Conservation (phyloP, 1,140 invertebrate species). For the Drosophila kanapiae region DNA sequence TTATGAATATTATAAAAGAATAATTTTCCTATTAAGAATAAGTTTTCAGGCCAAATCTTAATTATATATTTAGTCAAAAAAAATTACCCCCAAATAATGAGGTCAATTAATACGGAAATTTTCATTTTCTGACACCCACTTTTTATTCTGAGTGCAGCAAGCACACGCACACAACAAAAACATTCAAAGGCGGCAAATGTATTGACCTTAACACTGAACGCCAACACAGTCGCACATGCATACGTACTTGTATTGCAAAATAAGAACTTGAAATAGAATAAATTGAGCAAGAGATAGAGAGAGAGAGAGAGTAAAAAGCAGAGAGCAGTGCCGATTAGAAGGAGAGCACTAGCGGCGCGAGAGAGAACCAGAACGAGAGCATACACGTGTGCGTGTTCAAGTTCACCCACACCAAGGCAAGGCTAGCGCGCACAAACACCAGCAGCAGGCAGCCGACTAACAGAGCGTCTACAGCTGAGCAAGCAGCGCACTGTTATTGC, state of each 20-base stretch:
- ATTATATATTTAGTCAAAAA: neutral
- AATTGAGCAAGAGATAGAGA: conserved; percentile 26
- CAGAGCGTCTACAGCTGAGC: conserved; percentile 71
- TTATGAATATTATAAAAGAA: too few species aligned
- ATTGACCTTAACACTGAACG: conserved; percentile 83
- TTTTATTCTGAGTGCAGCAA: conserved; percentile 23
- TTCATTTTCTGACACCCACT: too few species aligned
- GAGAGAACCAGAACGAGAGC: conserved; percentile 25
- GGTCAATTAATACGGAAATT: too few species aligned
- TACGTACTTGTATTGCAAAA: conserved; percentile 26
- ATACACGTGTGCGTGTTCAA: conserved; percentile 56
- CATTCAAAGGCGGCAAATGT: conserved; percentile 61
- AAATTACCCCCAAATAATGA: too few species aligned
- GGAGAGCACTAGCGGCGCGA: conserved; percentile 27
- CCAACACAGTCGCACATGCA: conserved; percentile 25
- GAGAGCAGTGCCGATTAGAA: conserved; percentile 33
- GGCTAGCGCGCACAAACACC: conserved; percentile 6
- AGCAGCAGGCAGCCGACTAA: conserved; percentile 14
- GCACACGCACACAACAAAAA: conserved; percentile 11
- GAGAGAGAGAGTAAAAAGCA: too few species aligned
- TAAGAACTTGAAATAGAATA: conserved; percentile 73
- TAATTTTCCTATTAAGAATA: too few species aligned
- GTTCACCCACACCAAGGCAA: conserved; percentile 77
- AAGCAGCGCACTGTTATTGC: conserved; percentile 66
- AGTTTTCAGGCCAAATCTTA: neutral